Conservation (phyloP, 2,113 vertebrate genomes). For the Nothobranchius kuhntae region DNA sequence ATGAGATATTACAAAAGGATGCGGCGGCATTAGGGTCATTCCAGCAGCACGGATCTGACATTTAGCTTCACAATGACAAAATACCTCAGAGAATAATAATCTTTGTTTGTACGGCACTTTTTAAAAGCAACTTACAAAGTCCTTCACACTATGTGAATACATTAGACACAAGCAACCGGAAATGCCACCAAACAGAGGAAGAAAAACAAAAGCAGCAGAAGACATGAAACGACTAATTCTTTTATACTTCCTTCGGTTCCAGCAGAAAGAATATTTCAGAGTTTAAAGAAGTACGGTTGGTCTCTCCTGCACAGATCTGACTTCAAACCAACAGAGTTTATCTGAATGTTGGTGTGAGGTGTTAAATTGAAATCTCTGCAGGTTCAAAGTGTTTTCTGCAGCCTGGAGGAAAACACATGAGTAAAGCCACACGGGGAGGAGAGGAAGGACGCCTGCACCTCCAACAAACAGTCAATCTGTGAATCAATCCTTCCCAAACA, state of each 20-base stretch:
- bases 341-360: slow-evolving; percentile 48
- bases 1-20: slow-evolving; percentile 48
- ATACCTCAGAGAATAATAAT: slow-evolving; percentile 59
- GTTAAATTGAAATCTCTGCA: slow-evolving; percentile 56
- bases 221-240: background rate
- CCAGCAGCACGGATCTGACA: slow-evolving; percentile 48
- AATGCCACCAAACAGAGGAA: slow-evolving; percentile 46
- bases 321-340: slow-evolving; percentile 24
- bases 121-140: slow-evolving; percentile 56
- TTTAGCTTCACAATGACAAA: slow-evolving; percentile 66
- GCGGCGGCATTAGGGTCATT: slow-evolving; percentile 34
- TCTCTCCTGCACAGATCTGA: slow-evolving; percentile 18
- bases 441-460: slow-evolving; percentile 39
- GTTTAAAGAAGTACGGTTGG: slow-evolving; percentile 8
- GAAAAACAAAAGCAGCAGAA: background rate
- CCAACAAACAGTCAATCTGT: slow-evolving; percentile 30
- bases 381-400: slow-evolving; percentile 36
- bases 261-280: too few relatives aligned
- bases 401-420: slow-evolving; percentile 31
- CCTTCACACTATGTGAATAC: slow-evolving; percentile 49
- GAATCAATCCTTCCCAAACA: slow-evolving; percentile 14
- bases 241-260: background rate
- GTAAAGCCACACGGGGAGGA: slow-evolving; percentile 36
- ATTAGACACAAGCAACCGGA: slow-evolving; percentile 50
- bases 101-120: slow-evolving; percentile 58